phyloP scores from a whole-genome alignment of 1,140 invertebrate genomes.

The Sycophaga agraensis region DNA sequence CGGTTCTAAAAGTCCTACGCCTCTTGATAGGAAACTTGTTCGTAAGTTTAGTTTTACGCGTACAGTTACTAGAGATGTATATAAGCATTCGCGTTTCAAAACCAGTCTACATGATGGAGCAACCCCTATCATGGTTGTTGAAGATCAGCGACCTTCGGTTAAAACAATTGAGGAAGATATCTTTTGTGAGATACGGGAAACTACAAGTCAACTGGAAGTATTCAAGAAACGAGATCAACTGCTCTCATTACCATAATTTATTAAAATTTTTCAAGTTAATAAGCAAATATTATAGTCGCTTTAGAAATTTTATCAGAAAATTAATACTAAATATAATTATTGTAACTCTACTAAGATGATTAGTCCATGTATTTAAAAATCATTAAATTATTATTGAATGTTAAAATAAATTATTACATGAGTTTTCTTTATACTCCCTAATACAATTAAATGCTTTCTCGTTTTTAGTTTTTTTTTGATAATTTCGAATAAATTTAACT shows the following conservation, averaged over 20 bases:
- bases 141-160: conserved; percentile 49
- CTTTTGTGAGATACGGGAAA: conserved; percentile 54
- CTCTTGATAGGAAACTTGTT: conserved; percentile 61
- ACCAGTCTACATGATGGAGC: conserved; percentile 68
- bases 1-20: conserved; percentile 57
- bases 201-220: conserved; percentile 43
- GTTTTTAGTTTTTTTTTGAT: too few species aligned
- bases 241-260: not conserved
- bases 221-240: not conserved
- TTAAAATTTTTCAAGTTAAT: too few species aligned
- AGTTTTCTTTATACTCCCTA: too few species aligned
- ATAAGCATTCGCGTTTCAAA: conserved; percentile 62
- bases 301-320: too few species aligned
- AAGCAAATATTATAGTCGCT: too few species aligned
- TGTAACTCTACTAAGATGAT: too few species aligned
- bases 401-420: too few species aligned
- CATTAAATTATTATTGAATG: too few species aligned
- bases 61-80: conserved; percentile 66
- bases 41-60: conserved; percentile 69
- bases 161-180: conserved; percentile 52
- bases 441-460: too few species aligned
- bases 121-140: conserved; percentile 66
- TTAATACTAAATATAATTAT: too few species aligned
- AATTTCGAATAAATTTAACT: too few species aligned
- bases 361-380: too few species aligned